These are phyloP conservation scores for Psammodynastes pulverulentus DNA, from an alignment of 2,113 vertebrate species.

Conservation along the genomic window DNA sequence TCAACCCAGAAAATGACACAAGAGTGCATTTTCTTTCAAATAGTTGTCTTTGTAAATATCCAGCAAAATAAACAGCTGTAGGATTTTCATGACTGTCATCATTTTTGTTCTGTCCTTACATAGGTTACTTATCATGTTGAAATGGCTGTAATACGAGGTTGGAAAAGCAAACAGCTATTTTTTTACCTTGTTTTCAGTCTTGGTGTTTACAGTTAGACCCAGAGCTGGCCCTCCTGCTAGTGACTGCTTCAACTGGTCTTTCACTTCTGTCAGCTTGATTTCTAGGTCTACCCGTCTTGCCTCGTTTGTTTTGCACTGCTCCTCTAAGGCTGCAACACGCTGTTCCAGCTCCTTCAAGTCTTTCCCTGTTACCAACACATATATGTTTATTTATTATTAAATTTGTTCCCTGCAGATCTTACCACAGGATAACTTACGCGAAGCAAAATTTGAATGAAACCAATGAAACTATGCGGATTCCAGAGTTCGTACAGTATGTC, in stretches of 20 bases:
- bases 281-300: constrained; percentile 85
- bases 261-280: constrained; percentile 84
- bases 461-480: neutral
- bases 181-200: constrained; percentile 72
- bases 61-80: neutral
- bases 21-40: neutral
- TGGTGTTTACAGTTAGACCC: constrained; percentile 72
- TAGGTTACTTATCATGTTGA: neutral
- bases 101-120: neutral
- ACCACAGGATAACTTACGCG: neutral
- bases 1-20: neutral
- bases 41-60: neutral
- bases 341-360: constrained; percentile 76
- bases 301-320: constrained; percentile 84
- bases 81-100: neutral
- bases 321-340: constrained; percentile 75
- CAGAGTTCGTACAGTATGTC: no score
- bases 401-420: neutral
- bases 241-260: constrained; percentile 89
- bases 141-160: neutral
- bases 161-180: fast-evolving
- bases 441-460: neutral
- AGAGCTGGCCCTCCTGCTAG: constrained; percentile 82
- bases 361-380: constrained; percentile 66
- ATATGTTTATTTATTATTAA: neutral